Conservation (phyloP, 2,113 vertebrate species). For the Pelodiscus sinensis region DNA sequence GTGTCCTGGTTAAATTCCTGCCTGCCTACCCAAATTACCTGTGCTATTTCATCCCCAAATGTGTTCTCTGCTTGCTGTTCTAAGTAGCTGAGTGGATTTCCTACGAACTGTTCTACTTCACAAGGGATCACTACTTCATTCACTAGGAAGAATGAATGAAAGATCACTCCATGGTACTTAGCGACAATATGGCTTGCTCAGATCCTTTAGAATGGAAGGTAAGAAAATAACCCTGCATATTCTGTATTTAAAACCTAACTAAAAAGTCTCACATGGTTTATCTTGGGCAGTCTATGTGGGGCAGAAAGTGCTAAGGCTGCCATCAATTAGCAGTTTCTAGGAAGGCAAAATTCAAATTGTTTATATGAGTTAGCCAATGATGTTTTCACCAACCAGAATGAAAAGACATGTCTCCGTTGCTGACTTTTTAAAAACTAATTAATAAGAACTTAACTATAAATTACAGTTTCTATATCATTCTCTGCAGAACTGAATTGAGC, state of each 20-base stretch:
- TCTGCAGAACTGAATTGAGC: conserved; percentile 1
- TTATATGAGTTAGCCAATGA: not conserved
- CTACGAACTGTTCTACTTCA: not conserved
- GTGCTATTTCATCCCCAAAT: not conserved
- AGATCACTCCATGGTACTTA: conserved; percentile 35
- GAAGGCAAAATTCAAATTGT: not conserved
- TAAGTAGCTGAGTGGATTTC: conserved; percentile 35
- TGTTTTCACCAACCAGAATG: not conserved
- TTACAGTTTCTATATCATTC: not conserved
- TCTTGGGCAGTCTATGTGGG: not conserved
- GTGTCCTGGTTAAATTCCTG: not conserved
- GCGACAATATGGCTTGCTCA: conserved; percentile 56
- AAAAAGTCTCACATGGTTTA: conserved; percentile 1
- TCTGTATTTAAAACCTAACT: conserved; percentile 10
- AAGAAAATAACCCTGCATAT: conserved; percentile 25
- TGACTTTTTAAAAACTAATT: not conserved
- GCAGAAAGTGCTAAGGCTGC: not conserved
- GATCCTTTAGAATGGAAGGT: conserved; percentile 46
- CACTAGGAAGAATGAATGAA: conserved; percentile 25
- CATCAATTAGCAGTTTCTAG: not conserved
- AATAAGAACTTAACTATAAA: not conserved
- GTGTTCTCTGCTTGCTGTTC: not conserved
- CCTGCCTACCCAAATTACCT: not conserved
- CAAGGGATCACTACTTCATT: too few relatives aligned
- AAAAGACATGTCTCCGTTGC: not conserved